phyloP scores from a whole-genome alignment of 2,797 vertebrate genomes.

The Rhinophrynus dorsalis region DNA sequence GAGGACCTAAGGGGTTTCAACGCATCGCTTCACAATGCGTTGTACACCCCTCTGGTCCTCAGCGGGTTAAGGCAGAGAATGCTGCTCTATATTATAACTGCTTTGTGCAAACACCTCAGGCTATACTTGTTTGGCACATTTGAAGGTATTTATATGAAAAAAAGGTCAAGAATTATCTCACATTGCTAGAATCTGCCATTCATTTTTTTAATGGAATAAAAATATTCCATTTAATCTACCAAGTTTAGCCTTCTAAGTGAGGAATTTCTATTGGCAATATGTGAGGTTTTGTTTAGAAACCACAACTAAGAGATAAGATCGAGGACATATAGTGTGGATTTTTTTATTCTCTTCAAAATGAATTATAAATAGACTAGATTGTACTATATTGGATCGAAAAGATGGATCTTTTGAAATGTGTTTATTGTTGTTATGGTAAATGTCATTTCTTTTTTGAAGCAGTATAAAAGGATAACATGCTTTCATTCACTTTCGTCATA shows the following conservation, averaged over 20 bases:
- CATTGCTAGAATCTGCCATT: neutral
- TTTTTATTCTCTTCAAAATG: neutral
- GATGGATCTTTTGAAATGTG: neutral
- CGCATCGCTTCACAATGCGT: too few relatives aligned
- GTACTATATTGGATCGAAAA: neutral
- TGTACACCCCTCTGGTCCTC: too few relatives aligned
- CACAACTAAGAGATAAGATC: neutral
- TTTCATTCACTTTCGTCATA: neutral
- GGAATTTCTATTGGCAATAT: constrained; percentile 15
- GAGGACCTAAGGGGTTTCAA: too few relatives aligned
- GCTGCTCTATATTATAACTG: neutral
- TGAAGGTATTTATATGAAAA: neutral
- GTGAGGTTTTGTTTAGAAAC: neutral
- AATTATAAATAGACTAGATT: neutral
- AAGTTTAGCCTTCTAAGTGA: constrained; percentile 4
- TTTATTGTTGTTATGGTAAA: neutral
- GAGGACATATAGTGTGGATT: neutral
- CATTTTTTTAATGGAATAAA: neutral
- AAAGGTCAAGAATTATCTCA: neutral
- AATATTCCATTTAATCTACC: neutral
- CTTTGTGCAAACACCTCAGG: too few relatives aligned
- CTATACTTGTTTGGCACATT: neutral
- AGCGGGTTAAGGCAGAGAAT: neutral
- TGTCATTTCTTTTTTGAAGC: neutral
- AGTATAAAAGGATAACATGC: neutral